Base-by-base conservation (phyloP, 2,113 vertebrate genomes). In the Sinocyclocheilus anophthalmus region DNA sequence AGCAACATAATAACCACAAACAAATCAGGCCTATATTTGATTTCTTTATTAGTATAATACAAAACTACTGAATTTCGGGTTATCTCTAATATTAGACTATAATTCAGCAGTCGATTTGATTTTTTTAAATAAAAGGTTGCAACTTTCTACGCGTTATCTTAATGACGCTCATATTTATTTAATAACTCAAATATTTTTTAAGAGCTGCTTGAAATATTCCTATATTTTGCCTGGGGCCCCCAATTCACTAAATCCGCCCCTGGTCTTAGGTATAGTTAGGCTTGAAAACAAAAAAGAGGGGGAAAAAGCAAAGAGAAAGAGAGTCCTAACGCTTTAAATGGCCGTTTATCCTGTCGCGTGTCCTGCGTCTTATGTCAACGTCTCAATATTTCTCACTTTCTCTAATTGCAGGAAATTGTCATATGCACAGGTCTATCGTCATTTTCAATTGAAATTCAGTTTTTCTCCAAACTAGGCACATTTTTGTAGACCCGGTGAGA, bases 261-360 rank as follows among this genome's bases (percentile, higher is more conserved):
- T 26, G 26, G 26, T 26, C 26, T 26, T 26, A 26, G 26, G 26
- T 26, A 26, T 26, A 26, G 26, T 26, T 26, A 26, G 26, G 26
- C 26, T 26, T 26, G 26, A 26, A 26, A 26, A 53, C 13, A 53
- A 53, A 53, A 13, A 53, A 53, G 4, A 39, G 7, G 45, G 26
- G 26, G 26, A 26, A 26, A 11, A 48, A 48, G 12, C 12, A 50
- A 50, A 50, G 48, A 50, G 13, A 86, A 82, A 57, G 33, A 87
- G 83, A 83, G 80, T 30, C 30, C 30, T 30, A 2, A 30, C 30
- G 39, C 24, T 26, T 24, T 85, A 84, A 48, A 50, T 69, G 22
- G 42, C 76, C 59, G 78, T 87, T 82, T 73, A 80, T 69, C 48
- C 16, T 75, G 88, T 91, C 88, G 86, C 90, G 87, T 90, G 89